Evolutionary conservation across 2,113 vertebrate species (phyloP).

Genomic region (Chamaetylas fuelleborni): DNA sequence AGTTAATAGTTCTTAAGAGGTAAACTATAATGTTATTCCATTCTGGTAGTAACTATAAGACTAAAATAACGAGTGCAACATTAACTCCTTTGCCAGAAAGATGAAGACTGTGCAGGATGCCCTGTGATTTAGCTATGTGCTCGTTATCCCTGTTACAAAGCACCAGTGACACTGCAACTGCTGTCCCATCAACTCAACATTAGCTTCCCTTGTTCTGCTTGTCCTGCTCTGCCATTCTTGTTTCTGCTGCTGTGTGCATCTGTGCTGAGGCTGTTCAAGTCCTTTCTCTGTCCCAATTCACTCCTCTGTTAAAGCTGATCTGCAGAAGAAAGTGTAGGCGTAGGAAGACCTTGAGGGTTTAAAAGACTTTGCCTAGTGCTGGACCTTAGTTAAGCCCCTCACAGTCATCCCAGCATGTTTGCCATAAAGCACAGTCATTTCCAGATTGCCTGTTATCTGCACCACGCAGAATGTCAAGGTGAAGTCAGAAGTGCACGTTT

Average conservation of each 20-base stretch:
- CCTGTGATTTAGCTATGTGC: not conserved
- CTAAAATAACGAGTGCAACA: fast-evolving
- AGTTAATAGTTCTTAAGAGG: not conserved
- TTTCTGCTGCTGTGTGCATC: not conserved
- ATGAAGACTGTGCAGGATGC: not conserved
- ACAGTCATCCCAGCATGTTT: not conserved
- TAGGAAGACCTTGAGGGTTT: not conserved
- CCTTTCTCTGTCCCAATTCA: not conserved
- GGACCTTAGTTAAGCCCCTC: not conserved
- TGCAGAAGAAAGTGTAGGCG: not conserved
- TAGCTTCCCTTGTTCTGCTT: not conserved
- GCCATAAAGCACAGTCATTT: not conserved
- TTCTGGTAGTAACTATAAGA: not conserved
- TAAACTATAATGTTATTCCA: not conserved
- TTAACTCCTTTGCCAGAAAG: not conserved
- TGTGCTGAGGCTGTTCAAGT: not conserved
- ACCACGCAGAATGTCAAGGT: not conserved
- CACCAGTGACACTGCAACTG: not conserved
- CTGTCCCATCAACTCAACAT: not conserved
- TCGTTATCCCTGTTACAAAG: not conserved
- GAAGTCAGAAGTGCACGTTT: not conserved
- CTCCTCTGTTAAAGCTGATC: not conserved
- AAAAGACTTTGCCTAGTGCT: not conserved
- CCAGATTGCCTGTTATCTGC: not conserved
- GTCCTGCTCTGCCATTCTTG: not conserved